Evolutionary conservation across 2,797 vertebrate species (phyloP), one percentile per base, ranked within the genome.

Genomic region (Naso thynnoides): DNA sequence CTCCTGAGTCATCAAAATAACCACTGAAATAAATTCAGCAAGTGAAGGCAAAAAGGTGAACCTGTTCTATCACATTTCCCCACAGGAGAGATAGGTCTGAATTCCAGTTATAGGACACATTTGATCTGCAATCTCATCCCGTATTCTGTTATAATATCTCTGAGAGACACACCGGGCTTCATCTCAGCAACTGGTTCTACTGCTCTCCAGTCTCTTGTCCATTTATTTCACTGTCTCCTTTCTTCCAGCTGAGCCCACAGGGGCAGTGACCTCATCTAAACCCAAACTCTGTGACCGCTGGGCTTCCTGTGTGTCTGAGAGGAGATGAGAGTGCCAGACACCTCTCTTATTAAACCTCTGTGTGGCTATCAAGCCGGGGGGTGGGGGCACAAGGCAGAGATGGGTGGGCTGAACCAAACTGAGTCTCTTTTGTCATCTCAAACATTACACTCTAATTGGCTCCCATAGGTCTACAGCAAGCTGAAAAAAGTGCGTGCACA

Each of bases 201-300:
- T 78, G 70, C 81, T 83, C 76, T 81, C 79, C 76, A 60, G 73
- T 83, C 82, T 83, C 83, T 80, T 83, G 88, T 88, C 90, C 90
- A 88, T 90, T 93, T 90, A 92, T 92, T 93, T 88, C 76, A 77
- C 86, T 66, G 83, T 87, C 81, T 91, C 73, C 69, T 88, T 74
- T 89, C 87, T 87, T 86, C 76, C 91, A 93, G 91, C 91, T 91
- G 91, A 91, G 91, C 89, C 89, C 86, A 79, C 70, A 58, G 82
- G 91, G 90, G 81, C 90, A 91, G 82, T 89, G 91, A 93, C 92
- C 92, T 91, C 91, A 93, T 93, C 92, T 91, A 89, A 91, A 89
- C 86, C 84, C 86, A 89, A 90, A 88, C 87, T 86, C 84, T 86
- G 86, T 86, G 90, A 91, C 91, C 77, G 78, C 84, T 81, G 84